These are phyloP conservation scores for Odontophorus gujanensis DNA, from an alignment of 2,113 vertebrate species.

Conservation along the genomic window DNA sequence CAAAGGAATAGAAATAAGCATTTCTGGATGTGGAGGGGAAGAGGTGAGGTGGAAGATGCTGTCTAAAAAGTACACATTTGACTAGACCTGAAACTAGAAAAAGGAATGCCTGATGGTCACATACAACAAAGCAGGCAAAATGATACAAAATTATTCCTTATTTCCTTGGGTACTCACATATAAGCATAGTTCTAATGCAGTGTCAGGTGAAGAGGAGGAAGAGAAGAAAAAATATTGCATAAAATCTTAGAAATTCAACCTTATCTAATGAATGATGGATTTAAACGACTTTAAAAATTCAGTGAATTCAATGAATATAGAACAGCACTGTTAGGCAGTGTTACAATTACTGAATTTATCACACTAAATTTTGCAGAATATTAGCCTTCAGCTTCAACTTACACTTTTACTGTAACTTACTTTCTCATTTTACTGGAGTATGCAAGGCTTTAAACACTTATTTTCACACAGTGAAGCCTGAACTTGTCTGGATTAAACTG, in stretches of 20 bases:
- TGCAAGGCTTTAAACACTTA: neutral
- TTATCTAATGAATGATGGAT: neutral
- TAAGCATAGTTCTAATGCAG: neutral
- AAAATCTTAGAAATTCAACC: neutral
- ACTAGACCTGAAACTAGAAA: neutral
- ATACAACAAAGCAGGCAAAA: neutral
- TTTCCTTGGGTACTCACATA: neutral
- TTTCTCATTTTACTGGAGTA: neutral
- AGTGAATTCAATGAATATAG: neutral
- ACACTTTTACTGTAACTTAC: neutral
- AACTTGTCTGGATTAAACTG: neutral
- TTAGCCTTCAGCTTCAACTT: neutral
- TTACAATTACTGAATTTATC: neutral
- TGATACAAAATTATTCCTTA: neutral
- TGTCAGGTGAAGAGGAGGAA: neutral
- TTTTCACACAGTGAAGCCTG: neutral
- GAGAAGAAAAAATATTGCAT: neutral
- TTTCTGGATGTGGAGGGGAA: neutral
- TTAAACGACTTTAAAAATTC: neutral
- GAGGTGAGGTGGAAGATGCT: neutral
- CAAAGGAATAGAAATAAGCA: neutral
- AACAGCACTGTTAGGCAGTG: neutral
- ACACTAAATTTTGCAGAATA: neutral
- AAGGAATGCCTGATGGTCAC: neutral
- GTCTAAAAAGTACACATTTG: neutral